phyloP scores from a whole-genome alignment of 2,888 invertebrate species.

The Andrena bicolor region DNA sequence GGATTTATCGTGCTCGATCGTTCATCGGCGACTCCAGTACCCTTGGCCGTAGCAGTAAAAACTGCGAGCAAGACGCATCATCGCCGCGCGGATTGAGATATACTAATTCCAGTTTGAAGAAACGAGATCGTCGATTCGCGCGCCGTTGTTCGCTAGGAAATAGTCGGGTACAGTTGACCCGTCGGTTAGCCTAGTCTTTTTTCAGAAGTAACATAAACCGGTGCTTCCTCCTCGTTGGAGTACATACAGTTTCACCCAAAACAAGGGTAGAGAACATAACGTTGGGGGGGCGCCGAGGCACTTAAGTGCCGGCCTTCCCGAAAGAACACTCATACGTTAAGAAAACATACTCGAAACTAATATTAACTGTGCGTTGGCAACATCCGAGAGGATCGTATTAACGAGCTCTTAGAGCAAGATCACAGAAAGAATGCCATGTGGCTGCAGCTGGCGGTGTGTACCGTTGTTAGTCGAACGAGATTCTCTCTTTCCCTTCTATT shows the following conservation, averaged over 20 bases:
- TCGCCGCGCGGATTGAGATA: background rate
- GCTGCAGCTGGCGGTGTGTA: conserved; percentile 80
- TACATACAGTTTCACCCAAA: conserved; percentile 56
- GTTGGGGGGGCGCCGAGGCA: conserved; percentile 50
- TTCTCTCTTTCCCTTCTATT: conserved; percentile 69
- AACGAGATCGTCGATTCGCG: background rate
- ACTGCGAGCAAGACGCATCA: background rate
- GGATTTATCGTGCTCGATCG: conserved; percentile 28
- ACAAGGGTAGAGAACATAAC: conserved; percentile 55
- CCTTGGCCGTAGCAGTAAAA: background rate
- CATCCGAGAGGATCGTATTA: conserved; percentile 83
- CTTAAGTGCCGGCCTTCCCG: conserved; percentile 44
- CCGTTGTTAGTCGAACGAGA: conserved; percentile 71
- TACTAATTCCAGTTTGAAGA: background rate
- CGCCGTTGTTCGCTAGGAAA: background rate
- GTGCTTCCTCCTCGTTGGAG: conserved; percentile 23
- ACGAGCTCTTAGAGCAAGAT: conserved; percentile 84
- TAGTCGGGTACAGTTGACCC: background rate
- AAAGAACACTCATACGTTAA: conserved; percentile 77
- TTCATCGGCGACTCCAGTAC: background rate
- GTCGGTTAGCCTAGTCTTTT: background rate
- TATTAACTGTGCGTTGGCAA: conserved; percentile 84
- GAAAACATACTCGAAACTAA: conserved; percentile 84
- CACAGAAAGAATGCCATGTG: conserved; percentile 83
- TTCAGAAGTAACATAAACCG: conserved; percentile 26